A percentile compares a stretch with the other conserved stretches of the same genome.
phyloP scores from a whole-genome alignment of 2,113 vertebrate species.

The Pelobates fuscus region DNA sequence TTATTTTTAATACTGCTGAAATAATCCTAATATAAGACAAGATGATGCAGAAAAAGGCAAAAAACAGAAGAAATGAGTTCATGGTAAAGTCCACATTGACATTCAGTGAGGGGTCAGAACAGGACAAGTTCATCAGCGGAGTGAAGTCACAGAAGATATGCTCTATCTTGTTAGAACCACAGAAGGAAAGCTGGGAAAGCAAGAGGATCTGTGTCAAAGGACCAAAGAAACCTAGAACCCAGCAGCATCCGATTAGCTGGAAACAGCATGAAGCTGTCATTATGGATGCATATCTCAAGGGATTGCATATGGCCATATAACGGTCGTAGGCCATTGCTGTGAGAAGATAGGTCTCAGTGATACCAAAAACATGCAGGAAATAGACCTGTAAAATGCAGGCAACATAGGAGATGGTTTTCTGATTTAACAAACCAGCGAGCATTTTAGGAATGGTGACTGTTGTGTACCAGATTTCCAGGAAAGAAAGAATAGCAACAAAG shows the following conservation, averaged over 20 bases:
- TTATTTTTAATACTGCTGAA: slow-evolving; percentile 51
- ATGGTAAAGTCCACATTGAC: slow-evolving; percentile 40
- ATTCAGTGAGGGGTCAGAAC: slow-evolving; percentile 35
- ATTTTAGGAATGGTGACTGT: slow-evolving; percentile 41
- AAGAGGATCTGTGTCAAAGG: slow-evolving; percentile 33
- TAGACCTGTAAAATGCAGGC: slow-evolving; percentile 37
- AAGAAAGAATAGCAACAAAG: slow-evolving; percentile 41
- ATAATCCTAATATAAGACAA: slow-evolving; percentile 57
- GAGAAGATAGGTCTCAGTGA: slow-evolving; percentile 37
- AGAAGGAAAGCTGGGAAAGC: slow-evolving; percentile 15
- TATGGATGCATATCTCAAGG: slow-evolving; percentile 31
- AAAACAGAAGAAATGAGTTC: slow-evolving; percentile 52
- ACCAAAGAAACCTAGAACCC: slow-evolving; percentile 25
- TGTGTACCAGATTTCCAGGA: slow-evolving; percentile 40
- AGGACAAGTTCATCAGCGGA: slow-evolving; percentile 30
- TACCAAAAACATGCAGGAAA: slow-evolving; percentile 32
- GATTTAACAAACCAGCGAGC: slow-evolving; percentile 18
- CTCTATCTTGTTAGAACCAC: slow-evolving; percentile 24
- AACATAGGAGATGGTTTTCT: slow-evolving; percentile 19
- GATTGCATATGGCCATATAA: slow-evolving; percentile 42
- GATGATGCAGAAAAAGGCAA: slow-evolving; percentile 51
- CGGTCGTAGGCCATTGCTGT: slow-evolving; percentile 43
- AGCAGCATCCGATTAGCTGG: slow-evolving; percentile 21
- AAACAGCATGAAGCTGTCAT: slow-evolving; percentile 30
- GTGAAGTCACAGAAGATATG: slow-evolving; percentile 42